Percentiles rank a stretch among this genome's conserved stretches.
Conservation (phyloP, 2,888 invertebrate genomes). For the Platypus cylindrus region DNA sequence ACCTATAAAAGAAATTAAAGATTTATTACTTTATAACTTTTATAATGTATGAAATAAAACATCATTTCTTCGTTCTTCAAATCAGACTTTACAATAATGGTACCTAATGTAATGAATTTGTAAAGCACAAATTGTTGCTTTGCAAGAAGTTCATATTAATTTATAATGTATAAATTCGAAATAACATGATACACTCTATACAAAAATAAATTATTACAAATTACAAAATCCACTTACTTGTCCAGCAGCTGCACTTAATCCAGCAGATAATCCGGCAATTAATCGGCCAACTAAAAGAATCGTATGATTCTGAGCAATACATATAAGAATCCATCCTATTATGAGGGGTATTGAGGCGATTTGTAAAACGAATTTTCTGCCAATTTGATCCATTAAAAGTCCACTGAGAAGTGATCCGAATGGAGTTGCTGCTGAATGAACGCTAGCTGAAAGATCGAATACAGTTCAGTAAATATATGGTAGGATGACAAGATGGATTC, state of each 20-base stretch:
- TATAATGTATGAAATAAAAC: too few relatives aligned
- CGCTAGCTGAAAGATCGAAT: conserved; percentile 53
- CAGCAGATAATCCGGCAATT: conserved; percentile 59
- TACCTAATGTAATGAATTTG: too few relatives aligned
- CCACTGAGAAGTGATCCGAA: conserved; percentile 61
- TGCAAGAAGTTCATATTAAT: too few relatives aligned
- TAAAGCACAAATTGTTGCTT: too few relatives aligned
- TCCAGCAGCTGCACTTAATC: conserved; percentile 58
- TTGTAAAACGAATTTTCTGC: conserved; percentile 52
- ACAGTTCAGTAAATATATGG: too few relatives aligned
- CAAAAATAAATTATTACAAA: too few relatives aligned
- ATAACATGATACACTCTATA: too few relatives aligned
- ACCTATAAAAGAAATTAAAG: conserved; percentile 50
- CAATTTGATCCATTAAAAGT: conserved; percentile 55
- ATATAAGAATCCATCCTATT: conserved; percentile 55
- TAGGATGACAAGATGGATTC: too few relatives aligned
- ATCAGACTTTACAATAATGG: too few relatives aligned
- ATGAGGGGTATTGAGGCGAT: conserved; percentile 51
- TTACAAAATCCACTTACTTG: conserved; percentile 42
- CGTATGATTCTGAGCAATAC: conserved; percentile 40
- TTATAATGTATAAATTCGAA: too few relatives aligned
- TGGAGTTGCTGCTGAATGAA: conserved; percentile 67
- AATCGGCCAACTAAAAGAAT: conserved; percentile 52
- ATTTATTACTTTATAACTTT: too few relatives aligned
- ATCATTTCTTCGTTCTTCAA: too few relatives aligned